Percentiles rank a stretch among this genome's conserved stretches.
These are phyloP conservation scores for Lasioglossum lativentre DNA, from an alignment of 2,888 invertebrate genomes.

Conservation along the genomic window DNA sequence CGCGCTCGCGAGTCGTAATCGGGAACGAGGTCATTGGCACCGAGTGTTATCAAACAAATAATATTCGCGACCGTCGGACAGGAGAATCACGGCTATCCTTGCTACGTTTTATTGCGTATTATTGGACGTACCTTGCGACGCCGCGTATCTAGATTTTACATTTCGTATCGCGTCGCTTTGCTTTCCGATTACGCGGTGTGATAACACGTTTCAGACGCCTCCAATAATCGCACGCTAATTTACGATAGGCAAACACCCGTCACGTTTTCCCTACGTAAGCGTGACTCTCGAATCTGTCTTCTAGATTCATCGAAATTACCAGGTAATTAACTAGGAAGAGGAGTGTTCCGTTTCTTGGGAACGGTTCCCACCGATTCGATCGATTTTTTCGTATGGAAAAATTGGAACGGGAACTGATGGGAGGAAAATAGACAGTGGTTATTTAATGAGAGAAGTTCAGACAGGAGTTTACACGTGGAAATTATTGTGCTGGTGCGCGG, in stretches of 20 bases:
- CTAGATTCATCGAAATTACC: not conserved
- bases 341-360: not conserved
- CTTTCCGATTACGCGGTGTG: slow-evolving; percentile 33
- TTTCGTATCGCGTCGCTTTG: slow-evolving; percentile 27
- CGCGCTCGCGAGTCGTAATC: not conserved
- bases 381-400: not conserved
- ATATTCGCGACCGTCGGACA: slow-evolving; percentile 5
- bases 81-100: not conserved
- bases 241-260: slow-evolving; percentile 25
- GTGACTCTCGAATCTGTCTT: slow-evolving; percentile 13
- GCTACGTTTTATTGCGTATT: slow-evolving; percentile 19
- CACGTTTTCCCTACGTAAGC: not conserved
- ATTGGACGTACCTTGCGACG: not conserved
- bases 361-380: not conserved
- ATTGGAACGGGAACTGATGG: not conserved
- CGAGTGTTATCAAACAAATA: slow-evolving; percentile 6
- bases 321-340: not conserved
- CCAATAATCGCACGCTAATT: slow-evolving; percentile 19
- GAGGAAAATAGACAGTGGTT: not conserved
- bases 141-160: slow-evolving; percentile 13
- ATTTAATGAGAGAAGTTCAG: not conserved
- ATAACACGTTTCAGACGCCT: slow-evolving; percentile 11
- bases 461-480: not conserved
- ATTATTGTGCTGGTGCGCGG: not conserved
- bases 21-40: slow-evolving; percentile 8